phyloP scores from a whole-genome alignment of 2,113 vertebrate genomes.

The Chlamydotis undulata region DNA sequence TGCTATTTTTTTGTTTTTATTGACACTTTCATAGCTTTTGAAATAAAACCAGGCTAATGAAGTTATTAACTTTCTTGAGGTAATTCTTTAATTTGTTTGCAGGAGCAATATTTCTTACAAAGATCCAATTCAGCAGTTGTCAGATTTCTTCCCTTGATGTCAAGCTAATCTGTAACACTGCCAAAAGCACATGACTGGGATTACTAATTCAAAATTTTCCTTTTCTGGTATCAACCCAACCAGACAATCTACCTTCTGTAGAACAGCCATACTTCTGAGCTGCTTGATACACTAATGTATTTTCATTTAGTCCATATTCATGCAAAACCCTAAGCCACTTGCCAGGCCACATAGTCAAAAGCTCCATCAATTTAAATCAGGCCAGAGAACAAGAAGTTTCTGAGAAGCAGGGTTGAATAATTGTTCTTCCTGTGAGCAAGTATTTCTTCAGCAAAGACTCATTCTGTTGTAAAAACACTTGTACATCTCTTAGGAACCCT shows the following conservation, averaged over 20 bases:
- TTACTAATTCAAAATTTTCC: constrained; percentile 29
- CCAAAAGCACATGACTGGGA: neutral
- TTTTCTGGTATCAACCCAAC: neutral
- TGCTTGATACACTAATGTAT: neutral
- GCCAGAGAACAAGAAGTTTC: neutral
- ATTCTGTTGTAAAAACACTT: neutral
- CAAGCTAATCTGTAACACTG: neutral
- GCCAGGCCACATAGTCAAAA: constrained; percentile 7
- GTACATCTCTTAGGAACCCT: neutral
- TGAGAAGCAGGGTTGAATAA: neutral
- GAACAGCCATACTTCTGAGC: neutral
- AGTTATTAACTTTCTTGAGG: neutral
- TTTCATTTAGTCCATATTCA: neutral
- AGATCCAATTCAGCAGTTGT: constrained; percentile 4
- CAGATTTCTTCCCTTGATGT: constrained; percentile 13
- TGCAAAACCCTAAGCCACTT: neutral
- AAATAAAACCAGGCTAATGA: neutral
- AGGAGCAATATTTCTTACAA: neutral
- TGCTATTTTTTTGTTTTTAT: neutral
- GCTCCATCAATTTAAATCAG: constrained; percentile 31
- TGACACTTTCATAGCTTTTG: neutral
- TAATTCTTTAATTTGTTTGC: neutral
- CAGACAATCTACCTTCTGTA: neutral
- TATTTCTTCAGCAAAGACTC: neutral
- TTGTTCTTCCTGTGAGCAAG: neutral